These are phyloP conservation scores for Ia io DNA, from an alignment of 2,113 vertebrate species.

Conservation along the genomic window DNA sequence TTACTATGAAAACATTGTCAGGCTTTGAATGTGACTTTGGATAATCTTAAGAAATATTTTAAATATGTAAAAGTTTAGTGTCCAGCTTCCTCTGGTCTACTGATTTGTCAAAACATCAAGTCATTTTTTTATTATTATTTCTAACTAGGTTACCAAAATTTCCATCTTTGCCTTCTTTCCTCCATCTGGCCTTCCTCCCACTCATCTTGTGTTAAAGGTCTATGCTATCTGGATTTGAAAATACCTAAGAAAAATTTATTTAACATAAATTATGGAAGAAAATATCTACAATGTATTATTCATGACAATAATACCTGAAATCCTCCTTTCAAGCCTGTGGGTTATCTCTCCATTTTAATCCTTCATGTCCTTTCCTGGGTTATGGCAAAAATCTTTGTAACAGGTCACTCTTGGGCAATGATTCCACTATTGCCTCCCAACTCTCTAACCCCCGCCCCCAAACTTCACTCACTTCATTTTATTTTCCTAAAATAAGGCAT, in stretches of 20 bases:
- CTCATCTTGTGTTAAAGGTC: background rate
- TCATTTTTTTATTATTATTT: background rate
- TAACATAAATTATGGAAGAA: background rate
- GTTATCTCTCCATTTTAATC: background rate
- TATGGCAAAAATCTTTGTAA: background rate
- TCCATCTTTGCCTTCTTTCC: background rate
- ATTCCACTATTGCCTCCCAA: background rate
- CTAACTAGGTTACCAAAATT: background rate
- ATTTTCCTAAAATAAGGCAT: background rate
- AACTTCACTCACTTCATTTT: fast-evolving
- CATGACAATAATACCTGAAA: background rate
- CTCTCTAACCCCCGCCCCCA: too few relatives aligned
- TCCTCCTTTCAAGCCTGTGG: background rate
- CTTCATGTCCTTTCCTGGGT: background rate
- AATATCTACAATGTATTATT: background rate
- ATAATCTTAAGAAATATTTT: slow-evolving; percentile 2
- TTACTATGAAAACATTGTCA: background rate
- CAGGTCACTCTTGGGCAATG: background rate
- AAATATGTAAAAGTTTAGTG: background rate
- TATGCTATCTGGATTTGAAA: background rate
- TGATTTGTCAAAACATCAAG: background rate
- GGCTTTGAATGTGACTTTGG: background rate
- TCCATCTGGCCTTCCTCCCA: too few relatives aligned
- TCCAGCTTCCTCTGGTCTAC: background rate
- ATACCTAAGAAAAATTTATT: background rate